Evolutionary conservation across 2,888 invertebrate species (phyloP), one percentile per base, ranked within the genome.

Genomic region (Metacarcinus magister): DNA sequence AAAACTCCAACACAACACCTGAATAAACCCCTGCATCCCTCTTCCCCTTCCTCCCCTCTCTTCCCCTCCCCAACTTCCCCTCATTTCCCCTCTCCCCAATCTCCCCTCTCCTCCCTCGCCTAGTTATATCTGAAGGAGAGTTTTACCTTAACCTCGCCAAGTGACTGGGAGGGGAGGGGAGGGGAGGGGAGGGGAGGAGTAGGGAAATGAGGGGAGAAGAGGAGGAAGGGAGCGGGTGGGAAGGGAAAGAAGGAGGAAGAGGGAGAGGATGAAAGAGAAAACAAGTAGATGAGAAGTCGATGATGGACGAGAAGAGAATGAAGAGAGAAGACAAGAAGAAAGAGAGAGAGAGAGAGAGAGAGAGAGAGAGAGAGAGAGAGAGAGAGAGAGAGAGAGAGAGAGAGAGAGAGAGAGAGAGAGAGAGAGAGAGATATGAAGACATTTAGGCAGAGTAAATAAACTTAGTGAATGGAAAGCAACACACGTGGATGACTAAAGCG

Each of bases 81-180:
- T 54, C 54, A 54, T 16, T 54, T 54, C 54, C 54, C 54, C 54
- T n/a, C 67, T 67, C 67, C 67, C 67, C 67, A 67, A n/a, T n/a
- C n/a, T 67, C 67, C 67, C n/a, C 67, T 54, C 67, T n/a, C 67
- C 67, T 67, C n/a, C 67, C 67, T n/a, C n/a, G 67, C 67, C 67
- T 67, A n/a, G 67, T 67, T 67, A 67, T 67, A 67, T 67, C 67
- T 67, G 67, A 67, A 67, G 23, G n/a, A 67, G 67, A 67, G 67
- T 67, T 67, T 67, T 67, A 67, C 67, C 67, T n/a, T n/a, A n/a
- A 67, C 67, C n/a, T 67, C 67, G 67, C 67, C 67, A 67, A 67
- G n/a, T 67, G 67, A n/a, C n/a, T 23, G 67, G 16, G 67, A 67
- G 67, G 67, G n/a, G n/a, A 67, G 67, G 67, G 67, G 67, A n/a